A percentile compares a stretch with the other conserved stretches of the same genome.
Evolutionary conservation across 2,113 vertebrate genomes (phyloP).

Genomic region (Phaethornis superciliosus): DNA sequence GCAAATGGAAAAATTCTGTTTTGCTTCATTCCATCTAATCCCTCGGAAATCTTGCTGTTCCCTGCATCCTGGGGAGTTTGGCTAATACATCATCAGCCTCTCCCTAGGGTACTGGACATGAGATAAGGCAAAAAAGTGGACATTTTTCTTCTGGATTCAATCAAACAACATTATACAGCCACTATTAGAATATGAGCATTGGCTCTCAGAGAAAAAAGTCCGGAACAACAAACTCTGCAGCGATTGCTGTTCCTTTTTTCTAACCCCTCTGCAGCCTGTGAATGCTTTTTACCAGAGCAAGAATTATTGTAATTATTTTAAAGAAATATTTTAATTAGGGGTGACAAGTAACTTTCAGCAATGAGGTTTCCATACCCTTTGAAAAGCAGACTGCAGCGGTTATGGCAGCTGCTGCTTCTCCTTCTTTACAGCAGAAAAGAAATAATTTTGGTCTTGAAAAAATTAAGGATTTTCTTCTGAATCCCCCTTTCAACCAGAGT

Average conservation of each 20-base stretch:
- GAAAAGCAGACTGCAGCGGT: background rate
- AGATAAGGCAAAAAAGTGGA: background rate
- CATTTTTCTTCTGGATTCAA: background rate
- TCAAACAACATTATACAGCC: background rate
- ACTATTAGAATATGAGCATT: background rate
- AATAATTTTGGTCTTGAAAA: background rate
- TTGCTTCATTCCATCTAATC: slow-evolving; percentile 1
- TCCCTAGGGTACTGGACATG: background rate
- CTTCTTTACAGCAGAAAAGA: background rate
- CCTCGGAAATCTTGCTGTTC: background rate
- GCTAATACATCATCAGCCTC: background rate
- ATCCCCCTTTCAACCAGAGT: background rate
- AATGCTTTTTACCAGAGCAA: background rate
- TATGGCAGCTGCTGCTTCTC: background rate
- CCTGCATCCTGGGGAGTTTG: background rate
- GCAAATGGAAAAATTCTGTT: background rate
- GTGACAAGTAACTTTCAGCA: background rate
- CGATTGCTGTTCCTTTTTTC: background rate
- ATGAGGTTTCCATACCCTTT: background rate
- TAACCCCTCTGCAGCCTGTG: background rate
- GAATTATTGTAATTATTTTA: background rate
- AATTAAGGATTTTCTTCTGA: background rate
- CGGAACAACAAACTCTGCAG: background rate
- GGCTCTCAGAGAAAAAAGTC: background rate
- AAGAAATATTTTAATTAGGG: background rate